These are phyloP conservation scores for Pemphigus obesinymphae DNA, from an alignment of 1,140 invertebrate species.

Conservation along the genomic window DNA sequence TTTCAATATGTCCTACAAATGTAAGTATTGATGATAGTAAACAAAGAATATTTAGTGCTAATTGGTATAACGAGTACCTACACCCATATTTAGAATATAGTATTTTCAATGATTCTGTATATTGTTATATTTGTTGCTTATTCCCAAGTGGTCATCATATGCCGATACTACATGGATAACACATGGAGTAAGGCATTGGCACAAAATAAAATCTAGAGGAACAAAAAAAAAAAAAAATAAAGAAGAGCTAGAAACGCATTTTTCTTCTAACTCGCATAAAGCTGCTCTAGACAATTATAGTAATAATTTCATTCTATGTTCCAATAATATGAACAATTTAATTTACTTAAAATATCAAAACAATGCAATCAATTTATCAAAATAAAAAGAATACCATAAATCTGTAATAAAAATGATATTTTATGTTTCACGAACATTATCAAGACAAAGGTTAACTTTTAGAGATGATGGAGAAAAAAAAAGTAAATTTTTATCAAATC, in stretches of 20 bases:
- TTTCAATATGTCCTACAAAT: neutral
- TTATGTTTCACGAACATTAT: neutral
- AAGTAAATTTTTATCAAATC: conserved; percentile 11
- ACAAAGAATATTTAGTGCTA: conserved; percentile 1
- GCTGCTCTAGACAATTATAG: neutral
- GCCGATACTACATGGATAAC: neutral
- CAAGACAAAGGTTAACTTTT: neutral
- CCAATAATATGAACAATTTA: neutral
- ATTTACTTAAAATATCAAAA: neutral
- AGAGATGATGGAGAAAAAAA: conserved; percentile 8
- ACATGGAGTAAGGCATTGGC: neutral
- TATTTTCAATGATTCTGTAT: conserved; percentile 9
- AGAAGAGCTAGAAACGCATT: conserved; percentile 1
- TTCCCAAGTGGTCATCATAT: neutral
- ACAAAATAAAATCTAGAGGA: conserved; percentile 17
- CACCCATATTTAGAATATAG: conserved; percentile 29
- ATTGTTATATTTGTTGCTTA: neutral
- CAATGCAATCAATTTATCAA: neutral
- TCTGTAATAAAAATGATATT: neutral
- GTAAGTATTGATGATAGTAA: neutral
- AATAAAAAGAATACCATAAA: conserved; percentile 1
- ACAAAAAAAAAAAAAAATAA: neutral
- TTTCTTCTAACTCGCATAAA: neutral
- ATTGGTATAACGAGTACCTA: conserved; percentile 12
- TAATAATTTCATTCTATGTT: neutral